Evolutionary conservation across 2,797 vertebrate species (phyloP), one percentile per base, ranked within the genome.

Genomic region (Spinibarbus caldwelli): DNA sequence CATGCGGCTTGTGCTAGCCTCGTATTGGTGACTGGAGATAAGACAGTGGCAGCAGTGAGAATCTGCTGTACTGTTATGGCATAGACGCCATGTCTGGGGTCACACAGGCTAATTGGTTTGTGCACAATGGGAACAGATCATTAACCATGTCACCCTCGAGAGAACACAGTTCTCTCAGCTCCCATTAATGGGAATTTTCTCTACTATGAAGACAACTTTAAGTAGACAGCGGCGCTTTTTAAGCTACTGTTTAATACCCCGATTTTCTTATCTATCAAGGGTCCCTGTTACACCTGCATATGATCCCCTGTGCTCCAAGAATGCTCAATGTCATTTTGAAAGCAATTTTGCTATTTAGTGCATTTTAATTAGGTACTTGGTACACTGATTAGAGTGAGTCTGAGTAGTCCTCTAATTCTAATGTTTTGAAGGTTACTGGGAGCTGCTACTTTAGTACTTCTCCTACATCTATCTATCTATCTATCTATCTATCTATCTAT

Each of bases 81-180:
- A 84, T 87, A 87, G 87, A 92, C 87, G 47, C 68, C 41, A 82
- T 82, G 79, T 85, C 77, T 54, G 89, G 57, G 94, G 94, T 94
- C 93, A 93, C 67, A 76, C 19, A 41, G 92, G 92, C 91, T 95
- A 95, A 95, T 94, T 95, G 93, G 89, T 93, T 93, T 93, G 91
- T 89, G 89, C 91, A 87, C 89, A 77, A 91, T 88, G 89, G 88
- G 86, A 90, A 92, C 86, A 88, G 88, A 89, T 89, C 90, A 92
- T 94, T 93, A 94, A 90, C 86, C 86, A 66, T 76, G 78, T 88
- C 87, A 83, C 43, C 57, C 41, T 19, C 9, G 29, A 76, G 81
- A 47, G 71, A 66, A 71, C 49, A 23, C 45, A 57, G 80, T 59
- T 72, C 76, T 67, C 66, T 66, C 17, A 67, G 87, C 88, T 88